phyloP scores from a whole-genome alignment of 2,888 invertebrate species.

The Tachina grossa region DNA sequence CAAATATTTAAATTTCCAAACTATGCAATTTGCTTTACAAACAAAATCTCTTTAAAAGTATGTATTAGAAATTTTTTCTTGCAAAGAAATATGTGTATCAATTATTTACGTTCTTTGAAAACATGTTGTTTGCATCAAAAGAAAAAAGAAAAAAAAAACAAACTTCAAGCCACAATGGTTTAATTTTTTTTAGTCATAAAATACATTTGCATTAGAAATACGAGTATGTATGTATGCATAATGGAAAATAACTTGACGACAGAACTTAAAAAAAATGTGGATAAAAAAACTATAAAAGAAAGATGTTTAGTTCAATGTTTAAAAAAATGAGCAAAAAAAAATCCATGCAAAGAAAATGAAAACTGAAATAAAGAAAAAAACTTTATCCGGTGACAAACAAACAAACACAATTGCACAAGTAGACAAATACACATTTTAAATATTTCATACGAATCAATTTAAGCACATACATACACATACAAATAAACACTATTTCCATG shows the following conservation, averaged over 20 bases:
- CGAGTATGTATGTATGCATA: neutral
- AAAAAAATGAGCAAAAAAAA: conserved; percentile 6
- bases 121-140: conserved; percentile 27
- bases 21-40: too few species aligned
- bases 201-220: conserved; percentile 5
- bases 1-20: too few species aligned
- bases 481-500: neutral
- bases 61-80: too few species aligned
- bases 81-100: neutral
- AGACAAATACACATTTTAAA: neutral
- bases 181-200: conserved; percentile 1
- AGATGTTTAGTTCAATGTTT: conserved; percentile 40
- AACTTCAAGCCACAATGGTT: conserved; percentile 24
- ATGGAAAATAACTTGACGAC: conserved; percentile 46
- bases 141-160: neutral
- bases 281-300: conserved; percentile 21
- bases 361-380: conserved; percentile 35
- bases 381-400: conserved; percentile 15
- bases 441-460: neutral
- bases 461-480: neutral
- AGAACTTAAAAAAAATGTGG: conserved; percentile 6
- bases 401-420: neutral
- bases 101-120: neutral
- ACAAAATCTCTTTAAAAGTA: too few species aligned
- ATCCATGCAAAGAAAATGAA: neutral